Base-by-base conservation (phyloP, 2,888 invertebrate species). In the Yponomeuta plumbellus region DNA sequence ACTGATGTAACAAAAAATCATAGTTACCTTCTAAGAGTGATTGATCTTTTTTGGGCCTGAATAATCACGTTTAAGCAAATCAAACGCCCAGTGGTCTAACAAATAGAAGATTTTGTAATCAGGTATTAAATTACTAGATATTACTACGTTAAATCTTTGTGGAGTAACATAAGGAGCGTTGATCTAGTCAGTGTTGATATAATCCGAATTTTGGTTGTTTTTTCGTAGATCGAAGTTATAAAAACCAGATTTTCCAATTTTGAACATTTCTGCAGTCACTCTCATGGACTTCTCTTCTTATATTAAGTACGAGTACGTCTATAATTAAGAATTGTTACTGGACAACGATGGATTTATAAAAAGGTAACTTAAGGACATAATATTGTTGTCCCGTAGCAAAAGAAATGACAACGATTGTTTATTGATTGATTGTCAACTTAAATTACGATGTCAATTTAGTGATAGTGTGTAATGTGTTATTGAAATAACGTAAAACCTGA, bases 321-420 rank as follows among this genome's bases (percentile, higher is more conserved):
- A 57, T 64, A n/a, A 68, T n/a, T 56, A 11, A 69, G 39, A 69
- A 74, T 72, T 67, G 72, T 68, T 69, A 76, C 70, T 69, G 72
- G 76, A 75, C 69, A 83, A 81, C 80, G 80, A 81, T 68, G 74
- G 70, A 66, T 23, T 58, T 21, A 57, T 11, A 13, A 2, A 8
- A 44, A 44, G 44, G 13, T 44, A 2, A 13, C 1, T 13, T 52
- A 52, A 52, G 44, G 13, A 6, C 4, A 17, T 1, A 52, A 52
- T 52, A 2, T 58, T 58, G 58, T 58, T 58, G 58, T 58, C 58
- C 44, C 44, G 44, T 52, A 52, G 13, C 44, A 52, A 44, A 13
- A 13, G 11, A 52, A 52, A 52, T 6, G 0, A 13, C 17, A 34
- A 52, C 17, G 44, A 52, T 52, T 52, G 44, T 52, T 52, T 34